Evolutionary conservation across 2,888 invertebrate genomes (phyloP), one percentile per base, ranked within the genome.

Genomic region (Fabriciana adippe): DNA sequence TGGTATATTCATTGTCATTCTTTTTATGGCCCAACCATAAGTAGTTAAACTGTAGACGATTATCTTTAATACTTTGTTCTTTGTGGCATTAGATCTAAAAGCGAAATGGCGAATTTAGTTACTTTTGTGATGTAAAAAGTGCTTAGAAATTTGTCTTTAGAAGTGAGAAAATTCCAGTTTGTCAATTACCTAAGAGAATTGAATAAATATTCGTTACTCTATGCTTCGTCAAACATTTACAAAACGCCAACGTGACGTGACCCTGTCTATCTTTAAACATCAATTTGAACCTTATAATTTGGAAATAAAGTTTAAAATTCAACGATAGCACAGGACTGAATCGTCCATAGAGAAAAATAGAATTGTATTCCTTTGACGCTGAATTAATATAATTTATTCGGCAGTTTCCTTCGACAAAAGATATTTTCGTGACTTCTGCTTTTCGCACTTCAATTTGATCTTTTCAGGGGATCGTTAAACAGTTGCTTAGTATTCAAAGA

Each of bases 301-400:
- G 6, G 5, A 2, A 0, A 18, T 31, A 62, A 62, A 45, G 45
- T 56, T 41, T 1, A 53, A 16, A 53, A 41, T 61, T 14, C 18
- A 2, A 18, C 56, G 45, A 26, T 13, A n/a, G 11, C 6, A 18
- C 1, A 8, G n/a, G 47, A 50, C 8, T 16, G 21, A 62, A 57
- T 54, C 47, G 61, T 57, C 60, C 35, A 59, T 57, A 47, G 53
- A 56, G 21, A 54, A 66, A 69, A 66, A 62, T 57, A 69, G 45
- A 64, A 69, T 62, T 53, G 68, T 62, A 35, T 66, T 66, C 65
- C 68, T 69, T 69, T 69, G 66, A 69, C 47, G 47, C 56, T 6
- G 47, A 69, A 66, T 65, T 66, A 66, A 66, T 69, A 57, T 61
- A 69, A 69, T 64, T 64, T 65, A 55, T 55, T 62, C 59, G 55